Base-by-base conservation (phyloP, 2,888 invertebrate species). In the Yponomeuta malinellus region DNA sequence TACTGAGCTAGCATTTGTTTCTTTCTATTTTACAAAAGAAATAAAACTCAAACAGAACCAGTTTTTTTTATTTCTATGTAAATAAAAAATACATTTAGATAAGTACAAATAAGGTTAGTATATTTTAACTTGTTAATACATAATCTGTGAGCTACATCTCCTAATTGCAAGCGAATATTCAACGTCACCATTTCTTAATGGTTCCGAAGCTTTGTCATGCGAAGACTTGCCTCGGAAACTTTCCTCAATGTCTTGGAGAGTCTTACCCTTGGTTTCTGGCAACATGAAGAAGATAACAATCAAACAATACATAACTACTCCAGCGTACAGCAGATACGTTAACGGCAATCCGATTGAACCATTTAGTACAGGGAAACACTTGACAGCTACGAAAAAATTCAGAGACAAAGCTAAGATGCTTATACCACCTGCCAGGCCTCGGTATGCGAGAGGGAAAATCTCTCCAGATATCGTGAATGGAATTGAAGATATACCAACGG, bases 381-480 rank as follows among this genome's bases (percentile, higher is more conserved):
- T 95, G 1, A 95, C 94, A 23, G 94, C 94, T 1, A 93, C 74
- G 76, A 96, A 96, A 74, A 94, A 94, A 75, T 94, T 93, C n/a
- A 94, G 74, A 68, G 94, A 95, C 10, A 94, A 90, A 33, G 93
- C 93, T 73, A 94, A 91, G 1, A 94, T 92, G 66, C 94, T 93
- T 10, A 95, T 85, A 0, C 95, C 95, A 12, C 95, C 93, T 1
- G 95, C 95, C 5, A 95, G 82, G 0, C 94, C 95, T 71, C 95
- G 88, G 70, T 93, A 93, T 71, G 93, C 92, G 67, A 93, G 85
- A 0, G 95, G 93, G 79, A 95, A 95, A 37, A 96, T 90, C 81
- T 96, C 96, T 0, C 95, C 95, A 71, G 95, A 94, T 84, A 96
- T 91, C 15, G 95, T 93, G 88, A 96, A 96, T 0, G 96, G 95